Percentiles rank a stretch among this genome's conserved stretches.
Conservation (phyloP, 2,797 vertebrate species). For the Meda fulgida region DNA sequence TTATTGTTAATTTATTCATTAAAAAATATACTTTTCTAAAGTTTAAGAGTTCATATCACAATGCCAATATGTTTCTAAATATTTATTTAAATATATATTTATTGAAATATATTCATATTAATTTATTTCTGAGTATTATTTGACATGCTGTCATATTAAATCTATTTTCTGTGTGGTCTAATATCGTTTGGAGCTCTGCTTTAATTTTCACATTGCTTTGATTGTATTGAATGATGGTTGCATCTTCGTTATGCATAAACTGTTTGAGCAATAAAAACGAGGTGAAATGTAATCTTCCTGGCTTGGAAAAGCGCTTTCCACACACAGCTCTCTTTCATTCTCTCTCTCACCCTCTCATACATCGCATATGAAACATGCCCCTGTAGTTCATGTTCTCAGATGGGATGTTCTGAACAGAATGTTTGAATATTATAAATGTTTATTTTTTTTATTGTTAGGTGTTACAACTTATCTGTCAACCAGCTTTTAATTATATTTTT, state of each 20-base stretch:
- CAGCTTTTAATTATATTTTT: background rate
- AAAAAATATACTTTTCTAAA: conserved; percentile 24
- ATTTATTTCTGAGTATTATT: conserved; percentile 67
- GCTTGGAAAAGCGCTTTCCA: conserved; percentile 51
- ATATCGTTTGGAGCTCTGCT: conserved; percentile 37
- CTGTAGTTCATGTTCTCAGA: conserved; percentile 6
- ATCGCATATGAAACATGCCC: background rate
- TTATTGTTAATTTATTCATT: conserved; percentile 30
- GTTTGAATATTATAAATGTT: background rate
- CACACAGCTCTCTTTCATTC: conserved; percentile 10
- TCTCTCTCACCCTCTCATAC: background rate
- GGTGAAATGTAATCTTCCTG: conserved; percentile 47
- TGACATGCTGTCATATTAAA: conserved; percentile 44
- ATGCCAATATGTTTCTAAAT: conserved; percentile 10
- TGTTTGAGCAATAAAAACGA: conserved; percentile 75
- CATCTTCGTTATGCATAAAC: conserved; percentile 63
- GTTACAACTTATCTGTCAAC: background rate
- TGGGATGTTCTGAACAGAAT: conserved; percentile 12
- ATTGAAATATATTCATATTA: conserved; percentile 66
- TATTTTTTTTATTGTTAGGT: background rate
- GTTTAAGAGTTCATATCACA: conserved; percentile 4
- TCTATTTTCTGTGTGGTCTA: conserved; percentile 28
- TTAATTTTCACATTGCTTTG: conserved; percentile 42
- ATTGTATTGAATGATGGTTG: conserved; percentile 46
- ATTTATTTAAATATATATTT: conserved; percentile 62